These are phyloP conservation scores for Sphinx pinastri DNA, from an alignment of 2,888 invertebrate species.

Conservation along the genomic window DNA sequence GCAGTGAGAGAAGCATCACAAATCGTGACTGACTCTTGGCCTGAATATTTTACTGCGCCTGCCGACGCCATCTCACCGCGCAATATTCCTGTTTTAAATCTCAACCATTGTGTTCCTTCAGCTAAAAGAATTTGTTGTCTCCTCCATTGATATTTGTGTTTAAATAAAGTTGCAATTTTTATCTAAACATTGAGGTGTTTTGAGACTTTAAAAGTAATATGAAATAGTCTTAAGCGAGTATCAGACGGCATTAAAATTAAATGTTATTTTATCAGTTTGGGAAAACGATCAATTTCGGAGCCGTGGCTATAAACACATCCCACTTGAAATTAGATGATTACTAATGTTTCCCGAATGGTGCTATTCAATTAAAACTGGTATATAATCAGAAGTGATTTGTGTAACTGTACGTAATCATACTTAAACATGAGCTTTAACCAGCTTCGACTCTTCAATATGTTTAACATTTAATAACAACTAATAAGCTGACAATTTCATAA, in stretches of 20 bases:
- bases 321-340: slow-evolving; percentile 42
- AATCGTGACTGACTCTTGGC: slow-evolving; percentile 80
- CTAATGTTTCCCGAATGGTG: slow-evolving; percentile 42
- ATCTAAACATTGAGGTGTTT: background rate
- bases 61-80: slow-evolving; percentile 59
- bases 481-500: slow-evolving; percentile 70
- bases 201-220: background rate
- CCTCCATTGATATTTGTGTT: background rate
- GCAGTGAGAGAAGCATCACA: slow-evolving; percentile 55
- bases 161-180: background rate
- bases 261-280: slow-evolving; percentile 5
- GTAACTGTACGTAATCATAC: slow-evolving; percentile 36
- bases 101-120: slow-evolving; percentile 16
- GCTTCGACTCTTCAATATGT: slow-evolving; percentile 26
- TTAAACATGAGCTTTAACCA: slow-evolving; percentile 28
- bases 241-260: background rate
- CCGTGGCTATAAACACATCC: slow-evolving; percentile 40
- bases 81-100: slow-evolving; percentile 42
- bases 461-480: slow-evolving; percentile 63
- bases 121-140: slow-evolving; percentile 8
- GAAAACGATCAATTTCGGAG: slow-evolving; percentile 24
- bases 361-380: slow-evolving; percentile 45
- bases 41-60: slow-evolving; percentile 74
- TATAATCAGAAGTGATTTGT: slow-evolving; percentile 50
- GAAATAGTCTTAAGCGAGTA: background rate